Evolutionary conservation across 2,113 vertebrate genomes (phyloP), one percentile per base, ranked within the genome.

Genomic region (Scortum barcoo): DNA sequence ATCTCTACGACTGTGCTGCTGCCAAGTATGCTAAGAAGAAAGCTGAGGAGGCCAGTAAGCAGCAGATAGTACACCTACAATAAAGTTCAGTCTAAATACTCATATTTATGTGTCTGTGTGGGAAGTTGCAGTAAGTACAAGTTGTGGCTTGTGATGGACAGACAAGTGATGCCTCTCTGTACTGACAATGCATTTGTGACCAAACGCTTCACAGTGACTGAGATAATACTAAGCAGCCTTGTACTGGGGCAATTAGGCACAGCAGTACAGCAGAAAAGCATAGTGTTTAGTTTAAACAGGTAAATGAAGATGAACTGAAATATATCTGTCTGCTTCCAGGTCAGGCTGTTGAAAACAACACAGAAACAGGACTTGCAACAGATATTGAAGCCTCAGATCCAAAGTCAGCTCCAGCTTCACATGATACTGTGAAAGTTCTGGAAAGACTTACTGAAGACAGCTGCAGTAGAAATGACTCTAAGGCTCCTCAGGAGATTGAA

Each of bases 1-100:
- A 97, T n/a, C 91, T 97, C 3, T 96, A 95, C 86, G 62, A 92
- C 54, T 44, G 63, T 40, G 95, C 95, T 10, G 92, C 94, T 54
- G 76, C 79, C 0, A 92, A 95, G 42, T 92, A 94, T 62, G 86
- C 79, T 6, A 69, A 81, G 53, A 95, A 65, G 51, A 92, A 93
- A 1, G 36, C 38, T 0, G 91, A 93, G 3, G 93, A 95, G 2
- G 67, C 81, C 0, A 94, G 97, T 97, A 80, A 95, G 95, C 20
- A 68, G 12, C 2, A 53, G 33, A 38, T 10, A 22, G 19, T 26
- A 6, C n/a, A n/a, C n/a, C n/a, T n/a, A n/a, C n/a, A n/a, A n/a
- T n/a, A n/a, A n/a, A 36, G 6, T 36, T 36, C 33, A 4, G 33
- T 36, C 33, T 36, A 36, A 36, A 36, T 36, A 36, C 33, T n/a